Base-by-base conservation (phyloP, 2,888 invertebrate genomes). In the Nephrotoma guestfalica region DNA sequence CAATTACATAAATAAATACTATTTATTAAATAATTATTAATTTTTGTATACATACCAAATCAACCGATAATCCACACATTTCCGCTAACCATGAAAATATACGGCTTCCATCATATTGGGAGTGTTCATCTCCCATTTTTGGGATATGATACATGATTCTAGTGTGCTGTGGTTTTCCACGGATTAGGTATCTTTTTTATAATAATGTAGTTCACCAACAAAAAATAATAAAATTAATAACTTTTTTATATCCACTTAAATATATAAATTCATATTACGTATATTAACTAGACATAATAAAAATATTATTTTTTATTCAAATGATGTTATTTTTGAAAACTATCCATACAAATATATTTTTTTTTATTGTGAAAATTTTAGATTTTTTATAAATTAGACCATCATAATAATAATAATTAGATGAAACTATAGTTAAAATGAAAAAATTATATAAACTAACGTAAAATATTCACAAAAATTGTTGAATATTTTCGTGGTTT, bases 1-100 rank as follows among this genome's bases (percentile, higher is more conserved):
- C 47, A 47, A 13, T 51, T 15, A 18, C 6, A 51, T 51, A 51
- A 51, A n/a, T 5, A 41, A 43, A 85, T 85, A 42, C 13, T 41
- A 83, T 11, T 13, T 40, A 43, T 1, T 6, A 4, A 7, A 86
- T 13, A 83, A 13, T 5, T 41, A 83, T 13, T 47, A 41, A 11
- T 40, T 84, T 84, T 40, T 41, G 11, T 15, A 71, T 71, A 92
- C 94, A 94, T 93, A 96, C 96, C 93, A 96, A 93, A 92, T 97
- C 96, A 89, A 96, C 93, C 86, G 96, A 95, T 88, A 97, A 92
- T 88, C 95, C 95, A 88, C 94, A 91, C 90, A 93, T 92, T 89
- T 93, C 94, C 45, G 96, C 93, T 87, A 96, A 89, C 92, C 94
- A 95, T 87, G 93, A 90, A 91, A 97, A 96, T 87, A 94, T 90